phyloP scores from a whole-genome alignment of 2,113 vertebrate species.

The Gracilinanus agilis region DNA sequence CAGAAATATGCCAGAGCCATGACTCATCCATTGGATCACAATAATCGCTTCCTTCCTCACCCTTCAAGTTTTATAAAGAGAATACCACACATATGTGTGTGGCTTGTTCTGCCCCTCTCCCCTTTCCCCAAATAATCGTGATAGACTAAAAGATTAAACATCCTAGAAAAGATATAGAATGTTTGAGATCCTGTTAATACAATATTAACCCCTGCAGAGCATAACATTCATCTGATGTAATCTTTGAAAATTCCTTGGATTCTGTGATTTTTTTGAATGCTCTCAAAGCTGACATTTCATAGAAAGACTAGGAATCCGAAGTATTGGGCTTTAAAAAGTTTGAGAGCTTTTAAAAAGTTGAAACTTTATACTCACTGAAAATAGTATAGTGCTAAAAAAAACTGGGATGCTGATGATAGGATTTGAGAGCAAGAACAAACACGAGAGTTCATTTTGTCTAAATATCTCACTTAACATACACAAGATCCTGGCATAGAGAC shows the following conservation, averaged over 20 bases:
- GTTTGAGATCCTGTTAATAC: background rate
- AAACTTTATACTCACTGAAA: conserved; percentile 23
- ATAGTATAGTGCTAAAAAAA: background rate
- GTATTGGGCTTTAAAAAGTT: conserved; percentile 44
- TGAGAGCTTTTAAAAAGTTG: conserved; percentile 51
- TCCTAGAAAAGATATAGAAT: background rate
- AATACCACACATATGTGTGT: background rate
- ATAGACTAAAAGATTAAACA: background rate
- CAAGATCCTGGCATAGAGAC: too few species aligned
- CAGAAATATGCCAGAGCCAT: background rate
- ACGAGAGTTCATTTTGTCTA: too few species aligned
- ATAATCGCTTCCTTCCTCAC: background rate
- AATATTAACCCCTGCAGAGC: rapidly evolving
- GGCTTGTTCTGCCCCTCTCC: background rate
- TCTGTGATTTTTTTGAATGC: background rate
- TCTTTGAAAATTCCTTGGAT: rapidly evolving
- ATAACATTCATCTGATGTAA: rapidly evolving
- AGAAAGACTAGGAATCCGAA: background rate
- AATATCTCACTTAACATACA: too few species aligned
- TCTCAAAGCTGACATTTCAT: background rate
- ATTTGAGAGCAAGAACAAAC: too few species aligned
- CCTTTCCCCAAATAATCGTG: background rate
- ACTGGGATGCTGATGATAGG: too few species aligned
- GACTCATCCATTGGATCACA: background rate
- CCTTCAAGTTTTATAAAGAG: background rate